Evolutionary conservation across 53 echinoderm and acorn worm genomes (phyloP), one percentile per base, ranked within the genome.

Genomic region (Holothuria leucospilota): DNA sequence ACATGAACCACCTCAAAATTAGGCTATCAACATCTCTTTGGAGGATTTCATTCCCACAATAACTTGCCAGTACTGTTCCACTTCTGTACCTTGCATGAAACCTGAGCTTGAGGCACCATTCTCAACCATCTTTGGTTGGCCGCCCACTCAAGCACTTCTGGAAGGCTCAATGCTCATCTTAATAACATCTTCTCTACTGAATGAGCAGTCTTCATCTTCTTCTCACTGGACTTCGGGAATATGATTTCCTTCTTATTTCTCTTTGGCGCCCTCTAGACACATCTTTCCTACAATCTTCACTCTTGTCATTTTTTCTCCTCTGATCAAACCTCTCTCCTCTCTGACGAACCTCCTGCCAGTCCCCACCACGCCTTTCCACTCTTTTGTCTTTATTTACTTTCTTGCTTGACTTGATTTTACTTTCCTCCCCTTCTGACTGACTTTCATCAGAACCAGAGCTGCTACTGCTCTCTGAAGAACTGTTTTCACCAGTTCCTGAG

Each of bases 181-280:
- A 56, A 16, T 56, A 56, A 56, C 5, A 12, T 18, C 5, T 56
- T 1, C 56, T 56, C 56, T 56, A 1, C 18, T 16, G 18, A 15
- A 18, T 56, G 18, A 56, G 56, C 56, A 56, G 18, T 75, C 70
- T 20, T 75, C 75, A 75, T 27, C 75, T 25, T 51, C 72, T 75
- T 51, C 75, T 49, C 20, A 75, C 75, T 75, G 75, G 75, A 49
- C 75, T 75, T 24, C 51, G 52, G n/a, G 75, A 75, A 52, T 53
- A 51, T 0, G 75, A 75, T 39, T 51, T 75, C 26, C 75, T 46
- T 25, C 75, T 75, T 75, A 75, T 75, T 49, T 75, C 75, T 27
- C 75, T 75, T 18, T 51, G 49, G 7, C 16, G 75, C 51, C 27
- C 51, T 75, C 51, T 75, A 13, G 13, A 1, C n/a, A 27, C 49